Percentiles rank a stretch among this genome's conserved stretches.
These are phyloP conservation scores for Drosophila multiciliata DNA, from an alignment of 2,888 invertebrate species.

Conservation along the genomic window DNA sequence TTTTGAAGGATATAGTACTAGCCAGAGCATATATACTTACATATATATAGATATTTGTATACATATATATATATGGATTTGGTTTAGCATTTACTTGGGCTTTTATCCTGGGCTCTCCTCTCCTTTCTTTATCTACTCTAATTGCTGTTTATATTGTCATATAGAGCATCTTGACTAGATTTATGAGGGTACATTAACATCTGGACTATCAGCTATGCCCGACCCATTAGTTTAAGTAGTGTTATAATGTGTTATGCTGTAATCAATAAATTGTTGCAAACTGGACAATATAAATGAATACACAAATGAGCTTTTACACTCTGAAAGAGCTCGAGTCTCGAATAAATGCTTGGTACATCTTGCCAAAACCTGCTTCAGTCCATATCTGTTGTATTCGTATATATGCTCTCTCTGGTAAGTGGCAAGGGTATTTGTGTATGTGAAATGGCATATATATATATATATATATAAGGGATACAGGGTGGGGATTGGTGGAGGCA, in stretches of 20 bases:
- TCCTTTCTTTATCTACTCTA: not conserved
- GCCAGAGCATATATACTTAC: conserved; percentile 1
- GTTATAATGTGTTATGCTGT: not conserved
- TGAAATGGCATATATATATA: conserved; percentile 22
- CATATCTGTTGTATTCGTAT: conserved; percentile 1
- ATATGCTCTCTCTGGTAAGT: not conserved
- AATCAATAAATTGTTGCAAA: conserved; percentile 1
- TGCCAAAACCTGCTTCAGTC: conserved; percentile 1
- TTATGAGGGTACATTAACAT: not conserved
- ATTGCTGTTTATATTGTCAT: conserved; percentile 4
- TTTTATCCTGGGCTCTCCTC: not conserved
- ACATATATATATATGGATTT: not conserved
- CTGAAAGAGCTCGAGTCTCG: not conserved
- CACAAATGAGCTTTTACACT: not conserved
- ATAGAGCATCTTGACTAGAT: not conserved
- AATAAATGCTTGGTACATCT: conserved; percentile 6
- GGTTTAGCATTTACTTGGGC: not conserved
- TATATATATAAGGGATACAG: conserved; percentile 4
- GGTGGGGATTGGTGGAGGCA: conserved; percentile 32
- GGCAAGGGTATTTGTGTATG: conserved; percentile 13
- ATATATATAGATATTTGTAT: not conserved
- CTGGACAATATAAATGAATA: not conserved
- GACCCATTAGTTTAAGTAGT: not conserved
- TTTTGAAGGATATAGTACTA: not conserved
- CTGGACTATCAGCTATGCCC: not conserved